Evolutionary conservation across 2,113 vertebrate species (phyloP).

Genomic region (Amblyopsis rosae): DNA sequence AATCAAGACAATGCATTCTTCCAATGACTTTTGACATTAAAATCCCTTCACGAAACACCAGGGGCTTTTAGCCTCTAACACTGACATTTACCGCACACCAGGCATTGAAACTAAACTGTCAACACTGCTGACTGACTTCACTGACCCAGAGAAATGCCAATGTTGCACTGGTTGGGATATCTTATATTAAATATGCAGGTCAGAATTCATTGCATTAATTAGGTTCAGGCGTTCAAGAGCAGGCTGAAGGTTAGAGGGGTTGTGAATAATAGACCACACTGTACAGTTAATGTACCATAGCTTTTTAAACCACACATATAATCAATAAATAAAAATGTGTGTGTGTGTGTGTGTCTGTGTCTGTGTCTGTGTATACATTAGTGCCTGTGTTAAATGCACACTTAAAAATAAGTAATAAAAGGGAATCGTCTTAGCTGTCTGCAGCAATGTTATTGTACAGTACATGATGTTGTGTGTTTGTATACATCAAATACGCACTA

Average conservation of each 20-base stretch:
- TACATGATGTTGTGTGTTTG: background rate
- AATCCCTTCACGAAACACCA: constrained; percentile 15
- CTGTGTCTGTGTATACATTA: background rate
- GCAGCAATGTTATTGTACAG: background rate
- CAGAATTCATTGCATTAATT: constrained; percentile 16
- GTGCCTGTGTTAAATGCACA: background rate
- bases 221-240: constrained; percentile 3
- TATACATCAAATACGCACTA: background rate
- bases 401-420: background rate
- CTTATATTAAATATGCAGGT: constrained; percentile 4
- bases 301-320: background rate
- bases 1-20: constrained; percentile 1
- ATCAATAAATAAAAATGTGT: background rate
- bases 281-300: background rate
- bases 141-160: constrained; percentile 38
- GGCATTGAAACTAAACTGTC: constrained; percentile 26
- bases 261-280: constrained; percentile 5
- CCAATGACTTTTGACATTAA: constrained; percentile 54
- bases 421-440: background rate
- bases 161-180: constrained; percentile 9
- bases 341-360: constrained; percentile 1
- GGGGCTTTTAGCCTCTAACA: constrained; percentile 48
- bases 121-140: constrained; percentile 12
- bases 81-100: constrained; percentile 64
- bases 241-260: background rate